Evolutionary conservation across 2,797 vertebrate genomes (phyloP).

Genomic region (Philypnodon macrostomus): DNA sequence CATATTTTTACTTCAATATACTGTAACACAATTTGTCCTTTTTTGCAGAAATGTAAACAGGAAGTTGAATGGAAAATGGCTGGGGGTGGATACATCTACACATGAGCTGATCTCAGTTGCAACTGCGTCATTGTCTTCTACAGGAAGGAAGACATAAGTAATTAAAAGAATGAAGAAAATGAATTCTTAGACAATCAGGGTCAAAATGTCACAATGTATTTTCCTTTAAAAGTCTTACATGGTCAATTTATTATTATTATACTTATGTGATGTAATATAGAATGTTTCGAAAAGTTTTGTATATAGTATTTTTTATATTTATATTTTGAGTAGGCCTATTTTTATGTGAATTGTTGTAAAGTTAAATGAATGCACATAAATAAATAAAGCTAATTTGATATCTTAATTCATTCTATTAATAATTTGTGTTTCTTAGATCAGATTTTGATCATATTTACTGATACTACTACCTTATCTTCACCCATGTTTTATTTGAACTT

Average conservation of each 20-base stretch:
- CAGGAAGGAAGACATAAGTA: constrained; percentile 45
- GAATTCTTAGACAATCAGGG: too few species aligned
- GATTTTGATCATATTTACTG: too few species aligned
- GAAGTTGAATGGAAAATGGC: constrained; percentile 24
- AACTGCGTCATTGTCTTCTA: constrained; percentile 39
- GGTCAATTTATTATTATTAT: constrained; percentile 14
- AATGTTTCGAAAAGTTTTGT: too few species aligned
- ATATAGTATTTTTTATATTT: constrained; percentile 62
- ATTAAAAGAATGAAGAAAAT: constrained; percentile 68
- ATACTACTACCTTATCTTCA: too few species aligned
- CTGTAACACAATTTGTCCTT: background rate
- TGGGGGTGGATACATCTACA: constrained; percentile 45
- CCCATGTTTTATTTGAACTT: too few species aligned
- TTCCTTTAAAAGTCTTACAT: background rate
- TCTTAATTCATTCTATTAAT: too few species aligned
- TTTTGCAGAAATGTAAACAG: constrained; percentile 27
- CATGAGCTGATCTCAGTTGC: too few species aligned
- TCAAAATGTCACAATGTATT: too few species aligned
- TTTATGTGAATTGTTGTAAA: constrained; percentile 49
- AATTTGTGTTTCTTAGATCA: too few species aligned
- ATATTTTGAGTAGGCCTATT: too few species aligned
- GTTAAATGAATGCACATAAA: constrained; percentile 48
- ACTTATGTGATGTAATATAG: too few species aligned
- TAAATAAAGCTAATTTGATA: constrained; percentile 53
- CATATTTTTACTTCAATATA: background rate